Percentiles rank a stretch among this genome's conserved stretches.
Evolutionary conservation across 1,140 invertebrate genomes (phyloP).

Genomic region (Cydia fagiglandana): DNA sequence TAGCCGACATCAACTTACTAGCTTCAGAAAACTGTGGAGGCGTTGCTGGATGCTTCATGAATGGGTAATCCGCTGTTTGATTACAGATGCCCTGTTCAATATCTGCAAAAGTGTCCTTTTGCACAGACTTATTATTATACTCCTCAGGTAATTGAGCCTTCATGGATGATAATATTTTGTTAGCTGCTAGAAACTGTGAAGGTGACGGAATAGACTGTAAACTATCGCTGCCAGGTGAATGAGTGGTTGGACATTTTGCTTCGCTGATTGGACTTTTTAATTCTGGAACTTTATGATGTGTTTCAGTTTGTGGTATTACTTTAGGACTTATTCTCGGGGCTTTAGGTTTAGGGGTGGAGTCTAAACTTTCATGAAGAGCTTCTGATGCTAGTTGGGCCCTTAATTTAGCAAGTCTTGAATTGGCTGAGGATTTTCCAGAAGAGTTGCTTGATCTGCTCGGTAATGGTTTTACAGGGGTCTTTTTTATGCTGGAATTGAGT

Average conservation of each 20-base stretch:
- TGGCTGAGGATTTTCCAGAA: slow-evolving; percentile 54
- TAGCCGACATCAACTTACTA: slow-evolving; percentile 67
- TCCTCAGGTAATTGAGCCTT: slow-evolving; percentile 71
- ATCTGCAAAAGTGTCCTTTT: slow-evolving; percentile 70
- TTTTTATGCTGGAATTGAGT: slow-evolving; percentile 29
- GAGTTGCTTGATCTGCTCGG: slow-evolving; percentile 19
- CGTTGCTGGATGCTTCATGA: slow-evolving; percentile 64
- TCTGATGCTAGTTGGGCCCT: slow-evolving; percentile 49
- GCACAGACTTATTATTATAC: slow-evolving; percentile 59
- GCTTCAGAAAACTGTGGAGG: slow-evolving; percentile 73
- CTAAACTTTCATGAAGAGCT: slow-evolving; percentile 44
- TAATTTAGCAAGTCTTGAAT: slow-evolving; percentile 55
- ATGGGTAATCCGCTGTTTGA: slow-evolving; percentile 65
- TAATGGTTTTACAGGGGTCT: slow-evolving; percentile 37
- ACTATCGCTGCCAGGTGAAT: slow-evolving; percentile 63
- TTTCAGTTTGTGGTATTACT: slow-evolving; percentile 40
- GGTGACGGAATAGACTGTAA: slow-evolving; percentile 60
- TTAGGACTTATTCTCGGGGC: slow-evolving; percentile 42
- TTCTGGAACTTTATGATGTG: slow-evolving; percentile 45
- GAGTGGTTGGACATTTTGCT: slow-evolving; percentile 48
- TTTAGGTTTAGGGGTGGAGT: slow-evolving; percentile 42
- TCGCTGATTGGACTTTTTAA: slow-evolving; percentile 59
- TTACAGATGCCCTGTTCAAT: slow-evolving; percentile 70
- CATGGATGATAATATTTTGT: slow-evolving; percentile 74
- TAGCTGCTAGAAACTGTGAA: slow-evolving; percentile 72